Conservation (phyloP, 1,140 invertebrate genomes). For the Drosophila yakuba region DNA sequence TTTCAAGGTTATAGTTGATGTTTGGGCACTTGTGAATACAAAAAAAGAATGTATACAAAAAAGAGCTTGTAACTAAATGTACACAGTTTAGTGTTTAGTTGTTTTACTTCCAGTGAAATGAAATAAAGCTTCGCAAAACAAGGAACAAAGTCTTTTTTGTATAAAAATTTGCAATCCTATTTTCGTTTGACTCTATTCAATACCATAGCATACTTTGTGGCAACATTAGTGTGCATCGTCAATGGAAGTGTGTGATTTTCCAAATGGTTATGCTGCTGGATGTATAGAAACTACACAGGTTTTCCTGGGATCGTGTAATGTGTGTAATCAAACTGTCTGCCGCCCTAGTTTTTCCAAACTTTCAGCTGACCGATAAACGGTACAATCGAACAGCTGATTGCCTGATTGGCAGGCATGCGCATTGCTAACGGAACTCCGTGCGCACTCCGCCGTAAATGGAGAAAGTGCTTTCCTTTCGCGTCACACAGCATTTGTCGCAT, state of each 20-base stretch:
- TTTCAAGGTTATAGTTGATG: neutral
- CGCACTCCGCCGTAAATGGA: constrained; percentile 35
- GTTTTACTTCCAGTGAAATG: neutral
- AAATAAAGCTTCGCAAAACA: constrained; percentile 5
- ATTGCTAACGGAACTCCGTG: constrained; percentile 12
- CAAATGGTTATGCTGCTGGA: neutral
- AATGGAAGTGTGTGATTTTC: neutral
- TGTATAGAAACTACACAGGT: neutral
- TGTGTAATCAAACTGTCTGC: neutral
- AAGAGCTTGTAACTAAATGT: neutral
- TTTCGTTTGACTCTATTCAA: too few species aligned
- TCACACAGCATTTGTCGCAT: constrained; percentile 56
- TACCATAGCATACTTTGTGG: constrained; percentile 1
- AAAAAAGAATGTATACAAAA: neutral
- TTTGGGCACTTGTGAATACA: neutral
- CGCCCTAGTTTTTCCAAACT: neutral
- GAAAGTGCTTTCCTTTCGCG: constrained; percentile 44
- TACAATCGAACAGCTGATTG: constrained; percentile 23
- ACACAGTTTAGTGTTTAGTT: constrained; percentile 2
- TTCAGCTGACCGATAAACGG: constrained; percentile 27
- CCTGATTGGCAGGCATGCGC: constrained; percentile 26
- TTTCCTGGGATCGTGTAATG: neutral
- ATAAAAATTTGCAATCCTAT: too few species aligned
- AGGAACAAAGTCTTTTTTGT: neutral
- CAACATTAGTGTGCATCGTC: neutral